Evolutionary conservation across 1,140 invertebrate genomes (phyloP), one percentile per base, ranked within the genome.

Genomic region (Cyclina sinensis): DNA sequence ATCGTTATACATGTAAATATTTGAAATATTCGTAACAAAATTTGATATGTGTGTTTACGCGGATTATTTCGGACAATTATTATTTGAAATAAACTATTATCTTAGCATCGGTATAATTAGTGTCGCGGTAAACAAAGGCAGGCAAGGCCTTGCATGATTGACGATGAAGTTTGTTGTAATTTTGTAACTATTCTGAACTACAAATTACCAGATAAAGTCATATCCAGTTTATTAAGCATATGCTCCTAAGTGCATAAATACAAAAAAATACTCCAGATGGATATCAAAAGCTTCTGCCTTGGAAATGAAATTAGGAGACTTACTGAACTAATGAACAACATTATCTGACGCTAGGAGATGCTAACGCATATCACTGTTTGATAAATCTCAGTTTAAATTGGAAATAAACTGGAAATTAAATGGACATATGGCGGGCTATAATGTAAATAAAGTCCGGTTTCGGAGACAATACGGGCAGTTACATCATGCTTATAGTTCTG

Each of bases 381-480:
- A n/a, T n/a, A n/a, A n/a, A n/a, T n/a, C n/a, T n/a, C n/a, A n/a
- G n/a, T n/a, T n/a, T n/a, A n/a, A n/a, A n/a, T n/a, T n/a, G n/a
- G n/a, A n/a, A n/a, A n/a, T n/a, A n/a, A n/a, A n/a, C n/a, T n/a
- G n/a, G n/a, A n/a, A n/a, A n/a, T n/a, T n/a, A n/a, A n/a, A n/a
- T n/a, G n/a, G n/a, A n/a, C n/a, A n/a, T 30, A 65, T 24, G 46
- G 74, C 48, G 4, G 62, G 57, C 21, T 82, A 62, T 48, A 82
- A 82, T 35, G 68, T 84, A 0, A 83, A 70, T 46, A 83, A 83
- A n/a, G 35, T 83, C 5, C 21, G 68, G 12, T 84, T 51, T 73
- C 73, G 46, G 1, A 24, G 30, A 30, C 74, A 9, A 7, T 78
- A 32, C 21, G 24, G 27, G 9, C 27, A 54, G n/a, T 37, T 70